Conservation (phyloP, 1,140 invertebrate genomes). For the Paraescarpia echinospica region DNA sequence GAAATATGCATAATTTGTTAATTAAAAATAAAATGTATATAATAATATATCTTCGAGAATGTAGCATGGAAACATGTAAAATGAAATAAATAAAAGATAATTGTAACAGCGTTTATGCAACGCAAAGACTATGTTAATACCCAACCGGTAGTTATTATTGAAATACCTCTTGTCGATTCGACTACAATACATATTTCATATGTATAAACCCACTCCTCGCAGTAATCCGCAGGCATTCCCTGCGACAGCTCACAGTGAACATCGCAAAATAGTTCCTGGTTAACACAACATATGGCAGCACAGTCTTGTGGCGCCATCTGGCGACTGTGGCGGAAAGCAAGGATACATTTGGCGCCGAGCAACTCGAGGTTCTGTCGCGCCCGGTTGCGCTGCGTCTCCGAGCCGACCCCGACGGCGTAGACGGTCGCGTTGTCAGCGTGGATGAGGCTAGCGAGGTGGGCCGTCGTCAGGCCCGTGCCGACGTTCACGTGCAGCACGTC, state of each 20-base stretch:
- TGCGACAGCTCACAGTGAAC: too few species aligned
- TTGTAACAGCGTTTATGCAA: neutral
- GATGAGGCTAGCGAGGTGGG: conserved; percentile 46
- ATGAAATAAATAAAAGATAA: neutral
- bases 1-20: too few species aligned
- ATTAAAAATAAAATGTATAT: neutral
- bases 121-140: neutral
- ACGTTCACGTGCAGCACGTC: conserved; percentile 48
- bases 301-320: neutral
- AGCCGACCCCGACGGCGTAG: conserved; percentile 37
- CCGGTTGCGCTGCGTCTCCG: conserved; percentile 29
- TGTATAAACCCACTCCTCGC: too few species aligned
- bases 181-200: neutral
- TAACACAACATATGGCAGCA: too few species aligned
- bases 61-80: neutral
- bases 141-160: neutral
- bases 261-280: too few species aligned
- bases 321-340: conserved; percentile 23
- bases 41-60: neutral
- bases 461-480: conserved; percentile 43
- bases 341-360: conserved; percentile 49
- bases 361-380: conserved; percentile 38
- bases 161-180: neutral
- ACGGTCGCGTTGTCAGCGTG: conserved; percentile 32
- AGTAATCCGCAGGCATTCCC: too few species aligned